Base-by-base conservation (phyloP, 2,888 invertebrate species). In the Epinotia nisella region DNA sequence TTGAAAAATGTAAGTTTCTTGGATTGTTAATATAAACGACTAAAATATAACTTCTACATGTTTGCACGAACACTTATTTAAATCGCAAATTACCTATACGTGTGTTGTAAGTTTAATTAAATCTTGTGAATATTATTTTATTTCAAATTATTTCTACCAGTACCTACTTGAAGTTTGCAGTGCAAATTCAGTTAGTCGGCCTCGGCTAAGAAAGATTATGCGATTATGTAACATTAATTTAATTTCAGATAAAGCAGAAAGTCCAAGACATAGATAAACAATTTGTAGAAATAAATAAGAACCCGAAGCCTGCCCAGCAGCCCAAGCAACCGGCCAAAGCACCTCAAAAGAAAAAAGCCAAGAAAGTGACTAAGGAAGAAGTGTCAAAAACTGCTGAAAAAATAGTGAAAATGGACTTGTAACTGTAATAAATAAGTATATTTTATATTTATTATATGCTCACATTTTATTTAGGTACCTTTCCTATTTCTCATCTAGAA, bases 361-460 rank as follows among this genome's bases (percentile, higher is more conserved):
- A 85, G 39, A 87, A 86, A 45, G 82, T 90, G 0, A 82, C 90
- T 0, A 88, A 89, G 72, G 92, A 91, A 78, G 91, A 93, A 58
- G 85, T 93, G 0, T 79, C 87, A 0, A 85, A 86, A 76, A 82
- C 92, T 0, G 81, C 85, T 7, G 89, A 90, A 70, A 78, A 87
- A 77, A 87, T 92, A 56, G 84, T 86, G 9, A 90, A 90, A 82
- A 92, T 93, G 91, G 90, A 92, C 76, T 85, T 93, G 85, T 90
- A 86, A 80, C 41, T 51, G 21, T 67, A 68, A 51, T 45, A 39
- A 56, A 68, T 55, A 65, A 55, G 58, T 55, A 69, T 70, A 75
- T n/a, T n/a, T 58, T 56, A 69, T 62, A 45, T 61, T 56, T 53
- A 62, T 55, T 49, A 41, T 39, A 19, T 15, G n/a, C 4, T 53